Conservation (phyloP, 2,888 invertebrate genomes). For the Caenorhabditis angaria region DNA sequence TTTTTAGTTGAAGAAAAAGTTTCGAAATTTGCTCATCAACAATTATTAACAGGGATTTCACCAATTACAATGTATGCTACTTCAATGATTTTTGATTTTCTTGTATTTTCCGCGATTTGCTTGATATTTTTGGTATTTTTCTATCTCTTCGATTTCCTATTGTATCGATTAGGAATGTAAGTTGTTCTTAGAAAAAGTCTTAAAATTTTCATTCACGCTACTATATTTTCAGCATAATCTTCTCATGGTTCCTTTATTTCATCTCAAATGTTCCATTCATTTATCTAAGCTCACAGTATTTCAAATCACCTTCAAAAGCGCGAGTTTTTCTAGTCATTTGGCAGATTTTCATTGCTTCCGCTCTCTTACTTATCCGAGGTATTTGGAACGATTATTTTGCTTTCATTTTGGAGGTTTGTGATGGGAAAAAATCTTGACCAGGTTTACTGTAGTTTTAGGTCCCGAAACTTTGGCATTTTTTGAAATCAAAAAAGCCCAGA, state of each 20-base stretch:
- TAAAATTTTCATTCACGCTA: too few relatives aligned
- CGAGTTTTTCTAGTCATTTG: slow-evolving; percentile 57
- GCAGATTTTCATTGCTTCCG: too few relatives aligned
- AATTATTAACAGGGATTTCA: slow-evolving; percentile 65
- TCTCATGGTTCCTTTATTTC: slow-evolving; percentile 66
- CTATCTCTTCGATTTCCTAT: slow-evolving; percentile 37
- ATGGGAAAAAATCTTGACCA: too few relatives aligned
- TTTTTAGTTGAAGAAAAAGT: slow-evolving; percentile 62
- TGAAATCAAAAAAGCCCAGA: too few relatives aligned
- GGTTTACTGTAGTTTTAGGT: too few relatives aligned
- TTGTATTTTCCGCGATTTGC: slow-evolving; percentile 55
- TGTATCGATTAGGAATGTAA: slow-evolving; percentile 35
- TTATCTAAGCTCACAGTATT: slow-evolving; percentile 64
- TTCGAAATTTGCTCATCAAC: slow-evolving; percentile 63
- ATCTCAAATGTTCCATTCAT: slow-evolving; percentile 61
- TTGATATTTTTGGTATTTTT: slow-evolving; percentile 49
- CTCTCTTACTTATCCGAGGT: too few relatives aligned
- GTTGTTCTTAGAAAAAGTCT: too few relatives aligned
- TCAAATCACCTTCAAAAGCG: slow-evolving; percentile 61
- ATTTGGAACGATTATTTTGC: too few relatives aligned
- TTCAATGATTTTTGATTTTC: slow-evolving; percentile 53
- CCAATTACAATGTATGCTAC: slow-evolving; percentile 61
- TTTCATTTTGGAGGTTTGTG: too few relatives aligned
- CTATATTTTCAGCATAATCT: slow-evolving; percentile 50
- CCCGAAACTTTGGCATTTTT: too few relatives aligned